phyloP scores from a whole-genome alignment of 2,113 vertebrate species.

The Galbula dea region DNA sequence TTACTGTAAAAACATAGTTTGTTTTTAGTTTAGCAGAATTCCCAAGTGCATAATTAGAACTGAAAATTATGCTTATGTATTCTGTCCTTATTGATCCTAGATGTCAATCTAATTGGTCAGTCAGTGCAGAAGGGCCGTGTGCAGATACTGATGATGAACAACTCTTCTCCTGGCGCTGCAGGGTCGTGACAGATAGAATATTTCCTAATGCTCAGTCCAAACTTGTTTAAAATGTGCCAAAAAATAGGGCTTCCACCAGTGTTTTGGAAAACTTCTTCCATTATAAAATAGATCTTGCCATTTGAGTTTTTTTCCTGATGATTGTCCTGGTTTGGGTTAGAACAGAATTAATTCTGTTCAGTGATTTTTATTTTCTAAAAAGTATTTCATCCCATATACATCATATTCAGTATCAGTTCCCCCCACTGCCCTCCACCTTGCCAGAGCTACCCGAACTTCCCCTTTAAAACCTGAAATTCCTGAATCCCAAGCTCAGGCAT shows the following conservation, averaged over 20 bases:
- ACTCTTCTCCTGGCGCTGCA: background rate
- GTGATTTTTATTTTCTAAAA: too few species aligned
- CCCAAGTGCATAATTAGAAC: background rate
- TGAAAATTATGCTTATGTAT: background rate
- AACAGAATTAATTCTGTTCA: too few species aligned
- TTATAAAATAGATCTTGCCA: background rate
- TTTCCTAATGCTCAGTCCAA: constrained; percentile 21
- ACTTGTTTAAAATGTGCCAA: constrained; percentile 7
- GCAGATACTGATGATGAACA: background rate
- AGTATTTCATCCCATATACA: constrained; percentile 46
- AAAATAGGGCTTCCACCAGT: background rate
- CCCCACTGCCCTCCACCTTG: too few species aligned
- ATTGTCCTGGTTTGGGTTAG: too few species aligned
- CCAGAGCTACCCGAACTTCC: too few species aligned
- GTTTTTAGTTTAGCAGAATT: background rate
- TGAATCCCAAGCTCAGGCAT: too few species aligned
- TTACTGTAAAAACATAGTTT: background rate
- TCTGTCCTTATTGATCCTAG: background rate
- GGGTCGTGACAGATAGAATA: background rate
- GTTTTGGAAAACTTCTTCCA: constrained; percentile 8
- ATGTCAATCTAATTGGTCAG: background rate
- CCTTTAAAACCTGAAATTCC: too few species aligned
- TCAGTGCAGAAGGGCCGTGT: background rate
- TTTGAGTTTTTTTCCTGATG: constrained; percentile 45
- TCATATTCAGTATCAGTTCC: too few species aligned